Percentiles rank a stretch among this genome's conserved stretches.
Evolutionary conservation across 2,113 vertebrate genomes (phyloP).

Genomic region (Lutjanus erythropterus): DNA sequence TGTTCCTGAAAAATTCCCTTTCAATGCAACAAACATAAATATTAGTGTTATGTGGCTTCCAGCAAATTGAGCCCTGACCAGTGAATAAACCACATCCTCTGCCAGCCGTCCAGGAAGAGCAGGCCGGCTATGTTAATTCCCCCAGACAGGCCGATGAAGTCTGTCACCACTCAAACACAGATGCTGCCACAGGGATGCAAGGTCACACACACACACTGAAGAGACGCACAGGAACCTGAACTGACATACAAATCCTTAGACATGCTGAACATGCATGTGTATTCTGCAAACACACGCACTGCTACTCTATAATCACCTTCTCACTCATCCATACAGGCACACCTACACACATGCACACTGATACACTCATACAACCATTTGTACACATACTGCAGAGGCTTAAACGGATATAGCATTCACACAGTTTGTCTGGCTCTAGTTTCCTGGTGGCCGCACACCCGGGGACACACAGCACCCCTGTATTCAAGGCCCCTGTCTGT

Average conservation of each 20-base stretch:
- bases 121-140: slow-evolving; percentile 51
- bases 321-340: slow-evolving; percentile 16
- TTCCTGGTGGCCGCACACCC: slow-evolving; percentile 63
- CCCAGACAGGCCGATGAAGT: slow-evolving; percentile 58
- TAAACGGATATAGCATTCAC: slow-evolving; percentile 31
- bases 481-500: slow-evolving; percentile 64
- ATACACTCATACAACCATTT: neutral
- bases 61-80: slow-evolving; percentile 51
- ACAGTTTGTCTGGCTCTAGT: slow-evolving; percentile 67
- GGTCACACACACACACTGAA: slow-evolving; percentile 33
- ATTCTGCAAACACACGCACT: slow-evolving; percentile 18
- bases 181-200: slow-evolving; percentile 50
- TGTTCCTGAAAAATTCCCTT: slow-evolving; percentile 43
- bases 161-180: slow-evolving; percentile 61
- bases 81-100: slow-evolving; percentile 60
- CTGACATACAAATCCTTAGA: slow-evolving; percentile 7
- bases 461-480: slow-evolving; percentile 70
- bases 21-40: slow-evolving; percentile 60
- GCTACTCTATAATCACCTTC: slow-evolving; percentile 11
- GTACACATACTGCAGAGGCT: neutral
- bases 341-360: neutral
- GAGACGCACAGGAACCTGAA: slow-evolving; percentile 15
- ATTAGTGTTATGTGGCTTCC: slow-evolving; percentile 62
- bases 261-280: slow-evolving; percentile 25
- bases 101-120: slow-evolving; percentile 35